Base-by-base conservation (phyloP, 30 jellyfish, hydroid and myxozoan species). In the Morbakka virulenta region DNA sequence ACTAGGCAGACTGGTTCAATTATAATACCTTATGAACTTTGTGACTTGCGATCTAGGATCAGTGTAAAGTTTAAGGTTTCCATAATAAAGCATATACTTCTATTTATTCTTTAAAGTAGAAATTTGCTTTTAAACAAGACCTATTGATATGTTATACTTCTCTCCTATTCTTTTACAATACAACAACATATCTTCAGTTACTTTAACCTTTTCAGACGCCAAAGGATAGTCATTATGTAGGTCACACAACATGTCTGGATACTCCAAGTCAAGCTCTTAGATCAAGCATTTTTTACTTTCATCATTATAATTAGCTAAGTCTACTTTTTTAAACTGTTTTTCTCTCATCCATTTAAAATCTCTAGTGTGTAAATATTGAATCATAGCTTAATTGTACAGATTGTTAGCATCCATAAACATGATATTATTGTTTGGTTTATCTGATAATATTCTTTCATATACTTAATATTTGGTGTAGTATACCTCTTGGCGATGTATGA, bases 381-480 rank as follows among this genome's bases (percentile, higher is more conserved):
- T 0, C 97, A 88, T 88, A 9, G 96, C 96, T 93, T 93, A 88
- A 2, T 87, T 87, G 64, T 83, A 72, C 24, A 71, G 21, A n/a
- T n/a, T n/a, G n/a, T n/a, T n/a, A n/a, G n/a, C n/a, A n/a, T n/a
- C n/a, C n/a, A n/a, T n/a, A n/a, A 87, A 80, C 81, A 41, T 87
- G 80, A 33, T 89, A 90, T 52, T 87, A 90, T 28, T 51, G 76
- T n/a, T n/a, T n/a, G n/a, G n/a, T n/a, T n/a, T n/a, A 35, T 47
- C n/a, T 33, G 32, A 62, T 84, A 53, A 62, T 32, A 77, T 25
- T 4, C 2, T 34, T 62, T n/a, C 71, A 47, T 50, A 49, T 63
- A 26, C 9, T 63, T 48, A 14, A 41, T 49, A 33, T 79, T 64
- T 17, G 89, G 82, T 64, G 65, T 64, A 20, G 72, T 76, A 29